Conservation (phyloP, 2,113 vertebrate genomes). For the Micronycteris hirsuta region DNA sequence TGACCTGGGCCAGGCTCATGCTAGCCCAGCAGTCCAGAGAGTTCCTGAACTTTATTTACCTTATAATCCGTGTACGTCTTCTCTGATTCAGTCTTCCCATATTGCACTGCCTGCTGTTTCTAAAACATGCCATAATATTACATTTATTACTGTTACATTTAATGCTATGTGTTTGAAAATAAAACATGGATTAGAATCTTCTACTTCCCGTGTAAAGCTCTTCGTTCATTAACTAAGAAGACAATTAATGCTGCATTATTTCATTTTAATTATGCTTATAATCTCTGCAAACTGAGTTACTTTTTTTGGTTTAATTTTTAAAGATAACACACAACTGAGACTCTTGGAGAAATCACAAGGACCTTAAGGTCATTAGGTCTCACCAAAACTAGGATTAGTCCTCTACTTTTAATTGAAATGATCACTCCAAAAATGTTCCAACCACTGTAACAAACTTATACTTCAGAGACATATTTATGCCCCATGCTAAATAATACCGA, state of each 20-base stretch:
- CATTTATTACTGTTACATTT: background rate
- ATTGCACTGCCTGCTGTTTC: background rate
- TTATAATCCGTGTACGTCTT: background rate
- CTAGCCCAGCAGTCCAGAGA: background rate
- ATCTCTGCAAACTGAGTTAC: background rate
- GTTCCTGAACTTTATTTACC: background rate
- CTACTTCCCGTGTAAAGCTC: background rate
- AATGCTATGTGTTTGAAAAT: background rate
- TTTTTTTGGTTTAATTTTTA: background rate
- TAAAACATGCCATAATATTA: background rate
- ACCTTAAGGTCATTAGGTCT: background rate
- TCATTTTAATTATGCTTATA: background rate
- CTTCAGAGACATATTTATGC: background rate
- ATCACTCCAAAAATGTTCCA: background rate
- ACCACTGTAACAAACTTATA: background rate
- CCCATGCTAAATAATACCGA: background rate
- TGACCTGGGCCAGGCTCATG: background rate
- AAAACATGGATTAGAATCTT: background rate
- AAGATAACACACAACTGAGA: background rate
- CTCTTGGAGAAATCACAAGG: background rate
- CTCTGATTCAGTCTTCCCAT: background rate
- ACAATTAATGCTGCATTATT: background rate
- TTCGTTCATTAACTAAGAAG: background rate
- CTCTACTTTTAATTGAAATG: conserved; percentile 6
- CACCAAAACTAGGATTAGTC: background rate